A percentile compares a stretch with the other conserved stretches of the same genome.
phyloP scores from a whole-genome alignment of 1,140 invertebrate genomes.

The Leptoteleia sp. region DNA sequence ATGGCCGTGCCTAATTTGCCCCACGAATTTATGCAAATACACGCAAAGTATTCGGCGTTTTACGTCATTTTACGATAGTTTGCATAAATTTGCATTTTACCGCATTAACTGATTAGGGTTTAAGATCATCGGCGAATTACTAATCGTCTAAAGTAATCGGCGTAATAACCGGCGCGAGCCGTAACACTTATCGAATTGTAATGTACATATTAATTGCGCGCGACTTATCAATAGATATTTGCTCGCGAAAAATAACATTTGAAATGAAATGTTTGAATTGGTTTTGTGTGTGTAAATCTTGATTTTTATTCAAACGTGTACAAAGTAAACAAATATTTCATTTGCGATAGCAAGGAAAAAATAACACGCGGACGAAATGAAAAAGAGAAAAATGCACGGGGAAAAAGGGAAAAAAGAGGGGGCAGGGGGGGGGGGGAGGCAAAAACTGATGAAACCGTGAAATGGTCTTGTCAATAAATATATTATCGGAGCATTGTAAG shows the following conservation, averaged over 20 bases:
- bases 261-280: neutral
- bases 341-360: constrained; percentile 19
- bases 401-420: neutral
- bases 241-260: constrained; percentile 1
- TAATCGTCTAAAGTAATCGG: neutral
- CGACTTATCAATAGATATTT: constrained; percentile 4
- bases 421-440: too few species aligned
- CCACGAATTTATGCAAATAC: constrained; percentile 15
- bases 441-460: constrained; percentile 22
- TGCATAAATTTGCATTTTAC: constrained; percentile 6
- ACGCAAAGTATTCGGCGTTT: constrained; percentile 12
- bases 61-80: constrained; percentile 12
- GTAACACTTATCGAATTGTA: constrained; percentile 5
- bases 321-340: constrained; percentile 19
- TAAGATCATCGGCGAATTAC: constrained; percentile 7
- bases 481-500: constrained; percentile 32
- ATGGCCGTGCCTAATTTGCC: too few species aligned
- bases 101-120: constrained; percentile 17
- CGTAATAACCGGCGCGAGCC: neutral
- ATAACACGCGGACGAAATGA: neutral
- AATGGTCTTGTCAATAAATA: constrained; percentile 40
- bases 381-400: neutral
- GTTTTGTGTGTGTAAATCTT: constrained; percentile 2
- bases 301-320: constrained; percentile 6
- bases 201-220: constrained; percentile 2